These are phyloP conservation scores for Ara ararauna DNA, from an alignment of 2,797 vertebrate genomes.

Conservation along the genomic window DNA sequence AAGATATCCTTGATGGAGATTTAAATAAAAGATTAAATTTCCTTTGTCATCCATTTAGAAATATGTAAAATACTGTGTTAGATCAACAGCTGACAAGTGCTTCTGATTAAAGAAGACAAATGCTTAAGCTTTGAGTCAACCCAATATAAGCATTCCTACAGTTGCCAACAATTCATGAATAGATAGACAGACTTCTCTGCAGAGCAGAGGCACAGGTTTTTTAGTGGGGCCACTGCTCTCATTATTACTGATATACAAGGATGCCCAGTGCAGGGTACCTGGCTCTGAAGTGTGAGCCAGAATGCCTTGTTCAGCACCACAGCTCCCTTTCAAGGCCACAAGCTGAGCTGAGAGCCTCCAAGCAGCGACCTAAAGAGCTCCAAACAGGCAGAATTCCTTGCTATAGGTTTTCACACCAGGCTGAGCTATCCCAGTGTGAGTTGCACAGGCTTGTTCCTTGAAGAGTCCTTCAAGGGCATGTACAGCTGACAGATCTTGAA, in stretches of 20 bases:
- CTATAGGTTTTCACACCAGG: background rate
- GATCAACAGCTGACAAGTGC: background rate
- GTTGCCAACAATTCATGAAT: fast-evolving
- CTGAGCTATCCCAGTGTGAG: fast-evolving
- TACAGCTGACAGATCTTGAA: background rate
- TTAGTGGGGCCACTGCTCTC: background rate
- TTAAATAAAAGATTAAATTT: background rate
- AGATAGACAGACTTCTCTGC: background rate
- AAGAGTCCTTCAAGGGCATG: background rate
- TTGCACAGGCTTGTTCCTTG: background rate
- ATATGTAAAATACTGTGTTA: background rate
- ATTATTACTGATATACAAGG: background rate
- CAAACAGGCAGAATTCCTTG: background rate
- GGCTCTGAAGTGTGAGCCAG: background rate
- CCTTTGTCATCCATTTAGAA: background rate
- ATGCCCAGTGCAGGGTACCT: background rate
- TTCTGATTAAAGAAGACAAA: background rate
- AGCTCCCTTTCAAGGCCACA: fast-evolving
- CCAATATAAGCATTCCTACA: background rate
- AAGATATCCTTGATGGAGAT: background rate
- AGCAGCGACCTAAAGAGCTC: background rate
- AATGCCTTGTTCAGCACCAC: background rate
- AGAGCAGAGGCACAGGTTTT: background rate
- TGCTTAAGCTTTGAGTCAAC: fast-evolving
- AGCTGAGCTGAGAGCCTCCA: background rate